Percentiles rank a stretch among this genome's conserved stretches.
Evolutionary conservation across 2,888 invertebrate species (phyloP).

Genomic region (Camptogramma bilineatum): DNA sequence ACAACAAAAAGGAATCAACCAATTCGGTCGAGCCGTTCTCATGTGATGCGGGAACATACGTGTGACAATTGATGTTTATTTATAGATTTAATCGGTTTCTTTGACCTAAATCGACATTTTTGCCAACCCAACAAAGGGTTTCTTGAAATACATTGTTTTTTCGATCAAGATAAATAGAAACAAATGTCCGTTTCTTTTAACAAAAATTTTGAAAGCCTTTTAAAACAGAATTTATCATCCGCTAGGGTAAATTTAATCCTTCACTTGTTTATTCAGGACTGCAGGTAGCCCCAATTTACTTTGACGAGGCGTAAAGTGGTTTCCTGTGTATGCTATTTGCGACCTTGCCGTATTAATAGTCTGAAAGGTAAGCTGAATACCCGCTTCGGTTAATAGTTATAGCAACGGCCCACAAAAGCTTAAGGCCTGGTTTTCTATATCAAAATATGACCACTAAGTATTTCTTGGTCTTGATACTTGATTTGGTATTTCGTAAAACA

Average conservation of each 20-base stretch:
- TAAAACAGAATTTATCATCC: background rate
- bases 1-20: no score
- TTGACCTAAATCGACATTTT: no score
- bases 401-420: conserved; percentile 11
- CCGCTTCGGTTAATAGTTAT: conserved; percentile 42
- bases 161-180: no score
- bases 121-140: no score
- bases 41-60: no score
- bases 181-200: background rate
- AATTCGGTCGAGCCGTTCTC: no score
- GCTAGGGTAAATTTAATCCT: conserved; percentile 7
- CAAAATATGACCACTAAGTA: no score
- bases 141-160: no score
- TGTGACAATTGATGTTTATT: no score
- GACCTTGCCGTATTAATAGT: conserved; percentile 45
- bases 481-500: no score
- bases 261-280: conserved; percentile 17
- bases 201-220: background rate
- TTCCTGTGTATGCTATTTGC: conserved; percentile 47
- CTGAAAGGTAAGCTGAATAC: conserved; percentile 45
- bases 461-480: no score
- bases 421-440: background rate
- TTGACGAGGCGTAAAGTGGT: conserved; percentile 46
- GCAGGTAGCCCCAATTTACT: conserved; percentile 37
- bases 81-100: no score